These are phyloP conservation scores for Caenorhabditis sp. DNA, from an alignment of 2,888 invertebrate species.

Conservation along the genomic window DNA sequence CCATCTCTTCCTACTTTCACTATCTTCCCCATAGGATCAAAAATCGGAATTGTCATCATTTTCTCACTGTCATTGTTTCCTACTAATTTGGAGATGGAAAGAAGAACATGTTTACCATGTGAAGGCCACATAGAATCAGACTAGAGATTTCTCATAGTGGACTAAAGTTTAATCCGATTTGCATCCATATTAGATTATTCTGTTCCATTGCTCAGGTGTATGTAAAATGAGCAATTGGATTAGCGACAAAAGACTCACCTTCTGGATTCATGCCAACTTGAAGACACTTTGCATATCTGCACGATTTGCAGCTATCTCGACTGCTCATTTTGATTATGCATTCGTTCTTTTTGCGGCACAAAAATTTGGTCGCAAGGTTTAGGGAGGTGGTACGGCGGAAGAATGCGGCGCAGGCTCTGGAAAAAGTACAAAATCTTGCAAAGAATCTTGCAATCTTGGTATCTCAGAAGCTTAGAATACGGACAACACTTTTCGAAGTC, in stretches of 20 bases:
- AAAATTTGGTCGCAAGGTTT: conserved; percentile 40
- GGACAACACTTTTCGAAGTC: no score
- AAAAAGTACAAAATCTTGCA: no score
- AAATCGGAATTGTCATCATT: conserved; percentile 27
- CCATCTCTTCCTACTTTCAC: conserved; percentile 4
- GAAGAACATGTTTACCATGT: conserved; percentile 7
- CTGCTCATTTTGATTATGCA: conserved; percentile 57
- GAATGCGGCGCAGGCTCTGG: conserved; percentile 58
- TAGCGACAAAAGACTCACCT: conserved; percentile 20
- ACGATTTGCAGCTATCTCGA: conserved; percentile 56
- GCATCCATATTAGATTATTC: no score
- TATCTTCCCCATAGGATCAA: background rate
- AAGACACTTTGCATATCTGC: conserved; percentile 57
- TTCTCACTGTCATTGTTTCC: background rate
- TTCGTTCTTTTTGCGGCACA: conserved; percentile 47
- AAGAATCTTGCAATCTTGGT: background rate
- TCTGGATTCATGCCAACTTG: conserved; percentile 53
- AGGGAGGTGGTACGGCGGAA: conserved; percentile 52
- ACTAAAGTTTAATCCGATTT: no score
- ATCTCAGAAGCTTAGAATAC: no score
- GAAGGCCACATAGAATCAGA: background rate
- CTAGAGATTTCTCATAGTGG: no score
- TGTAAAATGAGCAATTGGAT: no score
- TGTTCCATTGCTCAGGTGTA: background rate
- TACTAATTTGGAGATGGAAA: background rate